Evolutionary conservation across 1,140 invertebrate genomes (phyloP).

Genomic region (Drosophila pandora): DNA sequence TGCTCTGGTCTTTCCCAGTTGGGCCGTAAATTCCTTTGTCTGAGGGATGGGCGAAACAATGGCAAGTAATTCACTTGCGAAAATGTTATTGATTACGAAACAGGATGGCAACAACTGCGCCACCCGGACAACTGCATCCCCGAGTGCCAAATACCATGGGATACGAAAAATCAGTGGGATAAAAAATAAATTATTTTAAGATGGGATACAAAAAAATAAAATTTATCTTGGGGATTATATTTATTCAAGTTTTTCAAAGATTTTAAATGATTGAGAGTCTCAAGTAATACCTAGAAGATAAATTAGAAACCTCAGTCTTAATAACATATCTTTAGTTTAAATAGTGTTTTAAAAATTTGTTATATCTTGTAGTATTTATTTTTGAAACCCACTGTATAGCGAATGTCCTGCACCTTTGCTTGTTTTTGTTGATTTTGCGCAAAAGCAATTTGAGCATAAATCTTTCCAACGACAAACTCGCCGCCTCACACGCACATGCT

Average conservation of each 20-base stretch:
- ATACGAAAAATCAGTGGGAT: not conserved
- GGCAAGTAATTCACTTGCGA: conserved; percentile 80
- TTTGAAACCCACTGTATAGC: conserved; percentile 27
- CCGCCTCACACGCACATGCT: conserved; percentile 39
- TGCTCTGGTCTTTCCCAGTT: conserved; percentile 4
- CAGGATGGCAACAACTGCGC: conserved; percentile 58
- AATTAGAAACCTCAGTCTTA: not conserved
- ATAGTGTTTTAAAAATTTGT: too few species aligned
- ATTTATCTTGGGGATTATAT: not conserved
- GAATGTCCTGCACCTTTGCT: conserved; percentile 7
- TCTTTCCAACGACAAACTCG: conserved; percentile 76
- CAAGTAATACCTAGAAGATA: too few species aligned
- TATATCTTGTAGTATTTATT: too few species aligned
- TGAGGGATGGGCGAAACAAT: conserved; percentile 63
- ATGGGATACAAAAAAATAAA: not conserved
- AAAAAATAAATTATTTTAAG: not conserved
- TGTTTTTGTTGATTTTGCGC: conserved; percentile 77
- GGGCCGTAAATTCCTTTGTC: conserved; percentile 38
- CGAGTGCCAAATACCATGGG: conserved; percentile 38
- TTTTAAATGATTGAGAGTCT: too few species aligned
- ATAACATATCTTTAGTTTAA: too few species aligned
- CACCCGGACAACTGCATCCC: conserved; percentile 46
- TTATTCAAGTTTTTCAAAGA: not conserved
- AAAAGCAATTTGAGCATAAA: conserved; percentile 80
- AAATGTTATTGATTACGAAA: conserved; percentile 81